These are phyloP conservation scores for Oasisia sp. DNA, from an alignment of 2,888 invertebrate species.

Conservation along the genomic window DNA sequence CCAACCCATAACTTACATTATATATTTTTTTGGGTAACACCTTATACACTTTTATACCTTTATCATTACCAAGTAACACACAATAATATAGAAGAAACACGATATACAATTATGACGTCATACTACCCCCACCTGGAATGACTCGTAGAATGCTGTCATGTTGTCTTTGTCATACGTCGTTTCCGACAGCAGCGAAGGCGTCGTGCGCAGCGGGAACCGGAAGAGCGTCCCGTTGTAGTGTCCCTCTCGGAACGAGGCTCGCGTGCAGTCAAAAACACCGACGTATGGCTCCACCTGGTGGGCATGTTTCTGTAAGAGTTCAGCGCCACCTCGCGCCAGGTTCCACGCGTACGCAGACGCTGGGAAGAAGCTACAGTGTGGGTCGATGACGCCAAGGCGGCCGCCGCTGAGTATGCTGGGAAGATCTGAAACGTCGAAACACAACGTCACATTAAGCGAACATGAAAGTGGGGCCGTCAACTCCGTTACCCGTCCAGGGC, in stretches of 20 bases:
- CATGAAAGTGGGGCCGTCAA: neutral
- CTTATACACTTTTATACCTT: neutral
- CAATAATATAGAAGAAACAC: neutral
- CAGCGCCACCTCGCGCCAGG: conserved; percentile 24
- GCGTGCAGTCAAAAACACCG: conserved; percentile 51
- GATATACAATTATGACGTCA: neutral
- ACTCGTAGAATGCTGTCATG: conserved; percentile 42
- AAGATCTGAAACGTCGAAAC: conserved; percentile 39
- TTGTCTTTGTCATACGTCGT: conserved; percentile 51
- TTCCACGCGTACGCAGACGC: conserved; percentile 39
- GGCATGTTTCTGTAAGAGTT: neutral
- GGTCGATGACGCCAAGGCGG: conserved; percentile 53
- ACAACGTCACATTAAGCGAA: neutral
- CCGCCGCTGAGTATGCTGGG: conserved; percentile 55
- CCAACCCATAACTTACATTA: neutral
- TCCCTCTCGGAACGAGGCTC: conserved; percentile 35
- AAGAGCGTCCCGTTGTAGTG: conserved; percentile 56
- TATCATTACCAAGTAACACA: neutral
- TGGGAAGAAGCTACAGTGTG: conserved; percentile 46
- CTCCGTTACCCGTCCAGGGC: too few species aligned
- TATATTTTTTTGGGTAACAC: neutral
- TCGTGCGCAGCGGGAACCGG: conserved; percentile 57
- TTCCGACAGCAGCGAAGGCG: conserved; percentile 47
- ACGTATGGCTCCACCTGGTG: conserved; percentile 58
- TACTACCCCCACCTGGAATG: neutral